A percentile compares a stretch with the other conserved stretches of the same genome.
phyloP scores from a whole-genome alignment of 2,888 invertebrate genomes.

The Heliconius ethilla region DNA sequence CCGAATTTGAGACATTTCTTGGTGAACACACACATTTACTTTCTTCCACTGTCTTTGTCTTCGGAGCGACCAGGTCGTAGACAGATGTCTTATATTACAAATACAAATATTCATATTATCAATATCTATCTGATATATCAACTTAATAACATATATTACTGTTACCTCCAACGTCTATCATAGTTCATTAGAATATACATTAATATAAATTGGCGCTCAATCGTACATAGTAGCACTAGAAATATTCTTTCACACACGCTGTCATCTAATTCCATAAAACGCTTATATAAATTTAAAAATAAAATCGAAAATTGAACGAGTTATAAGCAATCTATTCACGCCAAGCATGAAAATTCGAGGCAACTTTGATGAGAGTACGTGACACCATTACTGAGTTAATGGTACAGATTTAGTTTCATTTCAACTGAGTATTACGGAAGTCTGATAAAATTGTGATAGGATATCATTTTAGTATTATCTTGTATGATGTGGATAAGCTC shows the following conservation, averaged over 20 bases:
- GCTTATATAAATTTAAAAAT: constrained; percentile 21
- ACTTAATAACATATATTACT: not conserved
- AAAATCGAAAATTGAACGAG: constrained; percentile 31
- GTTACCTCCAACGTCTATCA: not conserved
- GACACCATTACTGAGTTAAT: constrained; percentile 44
- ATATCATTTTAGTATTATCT: not conserved
- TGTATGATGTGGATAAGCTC: not conserved
- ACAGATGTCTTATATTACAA: not conserved
- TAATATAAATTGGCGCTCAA: not conserved
- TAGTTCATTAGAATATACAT: not conserved
- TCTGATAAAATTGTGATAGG: constrained; percentile 18
- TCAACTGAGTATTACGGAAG: constrained; percentile 29
- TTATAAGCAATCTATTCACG: constrained; percentile 36
- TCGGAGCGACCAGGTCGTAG: too few relatives aligned
- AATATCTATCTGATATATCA: not conserved
- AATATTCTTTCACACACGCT: not conserved
- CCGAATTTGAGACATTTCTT: too few relatives aligned
- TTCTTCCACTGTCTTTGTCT: too few relatives aligned
- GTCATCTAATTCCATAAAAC: not conserved
- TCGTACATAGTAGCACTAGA: not conserved
- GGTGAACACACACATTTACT: too few relatives aligned
- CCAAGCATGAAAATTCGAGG: constrained; percentile 38
- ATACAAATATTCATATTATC: not conserved
- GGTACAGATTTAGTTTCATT: constrained; percentile 38
- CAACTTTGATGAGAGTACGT: constrained; percentile 46